Base-by-base conservation (phyloP, 1,140 invertebrate genomes). In the Spodoptera frugiperda region DNA sequence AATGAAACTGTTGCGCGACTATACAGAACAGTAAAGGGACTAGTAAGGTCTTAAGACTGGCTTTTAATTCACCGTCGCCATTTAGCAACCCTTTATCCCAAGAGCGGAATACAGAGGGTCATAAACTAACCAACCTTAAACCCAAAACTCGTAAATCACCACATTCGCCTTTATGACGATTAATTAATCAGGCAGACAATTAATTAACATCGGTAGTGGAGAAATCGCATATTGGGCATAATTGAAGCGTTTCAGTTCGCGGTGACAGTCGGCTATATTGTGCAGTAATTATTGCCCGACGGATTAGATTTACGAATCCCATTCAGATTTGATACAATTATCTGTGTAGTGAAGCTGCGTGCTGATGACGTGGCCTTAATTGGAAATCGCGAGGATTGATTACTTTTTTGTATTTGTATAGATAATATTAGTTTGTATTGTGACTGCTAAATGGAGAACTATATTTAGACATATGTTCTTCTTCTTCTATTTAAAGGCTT, bases 141-240 rank as follows among this genome's bases (percentile, higher is more conserved):
- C 6, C 48, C 44, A 48, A 65, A 21, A 48, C 65, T 68, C 65
- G 65, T 68, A 68, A 68, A 68, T 68, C 65, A 68, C 61, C 44
- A 65, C n/a, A 46, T 68, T 53, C 48, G 65, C 19, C 61, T 51
- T 53, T 68, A 68, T 68, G 65, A 68, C 65, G 65, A 53, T 53
- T 68, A 51, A 68, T 68, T 68, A 68, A 68, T 68, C 48, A 68
- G 25, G 11, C 65, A 51, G 19, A 68, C 65, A 53, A 68, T 68
- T 68, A 68, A 68, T 68, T 68, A 68, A 51, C 48, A 68, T 68
- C 48, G 48, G 48, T 48, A 53, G 65, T 65, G 44, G 33, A 68
- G 61, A 65, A 65, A 65, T 65, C 61, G 33, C 65, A 21, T 68
- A 68, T 68, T 68, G 65, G 21, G 65, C 65, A 53, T 68, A 68